Evolutionary conservation across 2,797 vertebrate species (phyloP).

Genomic region (Macroramphosus scolopax): DNA sequence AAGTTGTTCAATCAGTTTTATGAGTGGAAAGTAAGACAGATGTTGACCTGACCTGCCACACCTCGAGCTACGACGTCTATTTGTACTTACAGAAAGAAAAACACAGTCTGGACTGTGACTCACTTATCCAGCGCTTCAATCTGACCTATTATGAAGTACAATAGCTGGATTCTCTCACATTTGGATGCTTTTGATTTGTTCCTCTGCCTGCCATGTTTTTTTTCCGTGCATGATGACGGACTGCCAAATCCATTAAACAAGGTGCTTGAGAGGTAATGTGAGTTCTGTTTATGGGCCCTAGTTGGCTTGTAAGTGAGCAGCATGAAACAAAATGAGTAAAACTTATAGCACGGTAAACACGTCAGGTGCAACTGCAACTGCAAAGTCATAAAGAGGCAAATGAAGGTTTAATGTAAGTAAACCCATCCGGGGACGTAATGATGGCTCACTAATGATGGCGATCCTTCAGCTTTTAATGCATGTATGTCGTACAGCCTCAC

Average conservation of each 20-base stretch:
- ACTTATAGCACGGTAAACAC: too few relatives aligned
- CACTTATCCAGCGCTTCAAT: constrained; percentile 2
- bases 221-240: not conserved
- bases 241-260: constrained; percentile 39
- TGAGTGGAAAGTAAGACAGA: constrained; percentile 20
- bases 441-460: not conserved
- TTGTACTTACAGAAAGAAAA: constrained; percentile 34
- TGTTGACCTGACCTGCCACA: constrained; percentile 30
- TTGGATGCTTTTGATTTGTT: constrained; percentile 34
- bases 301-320: constrained; percentile 15
- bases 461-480: not conserved
- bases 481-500: too few relatives aligned
- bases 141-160: constrained; percentile 14
- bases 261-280: constrained; percentile 36
- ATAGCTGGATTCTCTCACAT: constrained; percentile 7
- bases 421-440: not conserved
- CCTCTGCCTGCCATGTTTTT: constrained; percentile 9
- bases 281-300: constrained; percentile 34
- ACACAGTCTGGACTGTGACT: constrained; percentile 4
- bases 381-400: constrained; percentile 2
- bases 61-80: constrained; percentile 43
- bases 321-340: constrained; percentile 18
- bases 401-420: not conserved
- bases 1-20: constrained; percentile 14
- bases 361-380: constrained; percentile 15